Base-by-base conservation (phyloP, 2,797 vertebrate species). In the Poecilia picta region DNA sequence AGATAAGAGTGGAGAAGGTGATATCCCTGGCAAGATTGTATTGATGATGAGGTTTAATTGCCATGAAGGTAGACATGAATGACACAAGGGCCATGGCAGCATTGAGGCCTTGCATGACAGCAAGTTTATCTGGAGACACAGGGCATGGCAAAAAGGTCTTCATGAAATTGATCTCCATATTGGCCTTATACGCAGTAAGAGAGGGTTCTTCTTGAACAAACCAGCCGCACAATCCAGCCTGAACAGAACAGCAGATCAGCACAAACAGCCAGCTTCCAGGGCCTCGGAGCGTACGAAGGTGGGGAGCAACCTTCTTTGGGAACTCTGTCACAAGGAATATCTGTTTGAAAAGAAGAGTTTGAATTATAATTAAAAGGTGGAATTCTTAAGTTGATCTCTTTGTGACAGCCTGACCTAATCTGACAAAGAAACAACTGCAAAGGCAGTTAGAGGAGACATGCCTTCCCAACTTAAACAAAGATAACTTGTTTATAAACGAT, bases 11-110 rank as follows among this genome's bases (percentile, higher is more conserved):
- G 73, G 95, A 93, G 0, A 98, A 97, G 7, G 97, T 97, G 88
- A 99, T 96, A 77, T 97, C 95, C 1, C 96, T 95, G 73, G 97
- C 96, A 0, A 96, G 71, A 59, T 97, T 97, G 85, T 97, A 97
- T 81, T 92, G 95, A 53, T 92, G 92, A 0, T 90, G 90, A 0
- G 86, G 91, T 41, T 92, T 95, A 31, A 93, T 91, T 0, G 96
- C 97, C 96, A 97, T 97, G 92, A 99, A 99, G 0, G 97, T 98
- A 90, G 96, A 95, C 83, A 98, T 95, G 87, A 99, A 97, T 7
- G 96, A 97, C 8, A 92, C 0, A 0, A 96, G 89, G 0, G 97
- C 96, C 87, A 98, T 64, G 3, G 73, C 25, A 45, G 45, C 20
- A 0, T 97, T 97, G 76, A 91, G 89, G 64, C 91, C 89, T 0